phyloP scores from a whole-genome alignment of 2,888 invertebrate genomes.

The Netelia virgata region DNA sequence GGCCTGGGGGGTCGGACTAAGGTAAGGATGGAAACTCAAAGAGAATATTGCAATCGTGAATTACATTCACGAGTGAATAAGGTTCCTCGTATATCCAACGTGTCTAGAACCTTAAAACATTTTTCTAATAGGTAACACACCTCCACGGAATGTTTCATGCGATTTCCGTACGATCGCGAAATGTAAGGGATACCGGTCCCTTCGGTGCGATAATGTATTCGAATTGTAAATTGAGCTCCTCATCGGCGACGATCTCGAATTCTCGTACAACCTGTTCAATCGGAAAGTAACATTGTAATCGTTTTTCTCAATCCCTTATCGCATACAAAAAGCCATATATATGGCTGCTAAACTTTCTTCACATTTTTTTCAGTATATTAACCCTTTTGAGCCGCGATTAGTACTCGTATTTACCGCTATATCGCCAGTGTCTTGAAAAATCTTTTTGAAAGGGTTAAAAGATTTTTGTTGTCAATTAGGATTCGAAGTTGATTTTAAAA shows the following conservation, averaged over 20 bases:
- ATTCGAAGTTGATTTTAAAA: too few species aligned
- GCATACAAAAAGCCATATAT: background rate
- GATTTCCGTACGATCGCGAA: conserved; percentile 83
- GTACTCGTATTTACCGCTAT: too few species aligned
- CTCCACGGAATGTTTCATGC: conserved; percentile 58
- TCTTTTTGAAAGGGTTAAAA: too few species aligned
- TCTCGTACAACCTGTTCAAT: conserved; percentile 88
- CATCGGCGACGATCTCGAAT: conserved; percentile 90
- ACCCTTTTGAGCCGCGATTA: too few species aligned
- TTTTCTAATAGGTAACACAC: conserved; percentile 57
- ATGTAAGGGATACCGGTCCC: conserved; percentile 89
- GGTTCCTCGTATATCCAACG: conserved; percentile 36
- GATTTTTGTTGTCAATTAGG: too few species aligned
- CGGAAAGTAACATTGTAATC: background rate
- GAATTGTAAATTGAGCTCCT: conserved; percentile 91
- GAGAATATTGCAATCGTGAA: conserved; percentile 45
- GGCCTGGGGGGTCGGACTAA: background rate
- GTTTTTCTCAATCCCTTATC: background rate
- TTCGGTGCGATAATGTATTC: conserved; percentile 93
- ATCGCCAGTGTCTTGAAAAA: too few species aligned
- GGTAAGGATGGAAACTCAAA: conserved; percentile 24
- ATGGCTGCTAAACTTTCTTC: too few species aligned
- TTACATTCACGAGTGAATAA: conserved; percentile 14
- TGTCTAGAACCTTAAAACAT: conserved; percentile 29
- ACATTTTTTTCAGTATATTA: too few species aligned